A percentile compares a stretch with the other conserved stretches of the same genome.
These are phyloP conservation scores for Brachionus koreanus DNA, from an alignment of 1,140 invertebrate species.

Conservation along the genomic window DNA sequence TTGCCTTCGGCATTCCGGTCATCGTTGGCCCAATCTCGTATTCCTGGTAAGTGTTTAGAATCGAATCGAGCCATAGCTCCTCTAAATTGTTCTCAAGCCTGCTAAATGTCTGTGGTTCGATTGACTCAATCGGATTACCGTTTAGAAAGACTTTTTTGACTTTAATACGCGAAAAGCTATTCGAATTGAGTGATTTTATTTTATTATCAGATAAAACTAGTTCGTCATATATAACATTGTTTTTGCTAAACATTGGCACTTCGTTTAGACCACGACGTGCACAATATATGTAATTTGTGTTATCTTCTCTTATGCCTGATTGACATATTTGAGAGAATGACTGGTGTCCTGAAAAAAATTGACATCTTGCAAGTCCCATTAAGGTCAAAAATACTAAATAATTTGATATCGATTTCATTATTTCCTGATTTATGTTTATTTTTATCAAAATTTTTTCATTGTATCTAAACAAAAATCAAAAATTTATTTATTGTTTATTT, in stretches of 20 bases:
- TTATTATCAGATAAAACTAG: slow-evolving; percentile 43
- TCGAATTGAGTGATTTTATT: background rate
- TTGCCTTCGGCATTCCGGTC: slow-evolving; percentile 4
- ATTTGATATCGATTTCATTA: background rate
- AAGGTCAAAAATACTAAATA: background rate
- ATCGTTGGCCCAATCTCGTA: background rate
- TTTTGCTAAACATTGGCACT: slow-evolving; percentile 26
- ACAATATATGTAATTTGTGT: slow-evolving; percentile 43
- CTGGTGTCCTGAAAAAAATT: slow-evolving; percentile 13
- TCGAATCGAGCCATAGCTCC: slow-evolving; percentile 13
- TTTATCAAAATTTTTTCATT: slow-evolving; percentile 13
- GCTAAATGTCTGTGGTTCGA: background rate
- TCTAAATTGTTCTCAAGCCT: slow-evolving; percentile 40
- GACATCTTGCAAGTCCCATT: background rate
- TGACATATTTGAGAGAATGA: slow-evolving; percentile 20
- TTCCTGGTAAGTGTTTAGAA: background rate
- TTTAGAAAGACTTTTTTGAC: slow-evolving; percentile 40
- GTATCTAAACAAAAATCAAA: background rate
- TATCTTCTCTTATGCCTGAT: slow-evolving; percentile 32
- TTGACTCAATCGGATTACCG: slow-evolving; percentile 20
- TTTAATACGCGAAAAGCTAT: slow-evolving; percentile 22
- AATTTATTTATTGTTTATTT: background rate
- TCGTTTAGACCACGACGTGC: slow-evolving; percentile 9
- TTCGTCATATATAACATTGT: slow-evolving; percentile 41
- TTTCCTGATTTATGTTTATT: slow-evolving; percentile 1